These are phyloP conservation scores for Trematomus bernacchii DNA, from an alignment of 2,797 vertebrate genomes.

Conservation along the genomic window DNA sequence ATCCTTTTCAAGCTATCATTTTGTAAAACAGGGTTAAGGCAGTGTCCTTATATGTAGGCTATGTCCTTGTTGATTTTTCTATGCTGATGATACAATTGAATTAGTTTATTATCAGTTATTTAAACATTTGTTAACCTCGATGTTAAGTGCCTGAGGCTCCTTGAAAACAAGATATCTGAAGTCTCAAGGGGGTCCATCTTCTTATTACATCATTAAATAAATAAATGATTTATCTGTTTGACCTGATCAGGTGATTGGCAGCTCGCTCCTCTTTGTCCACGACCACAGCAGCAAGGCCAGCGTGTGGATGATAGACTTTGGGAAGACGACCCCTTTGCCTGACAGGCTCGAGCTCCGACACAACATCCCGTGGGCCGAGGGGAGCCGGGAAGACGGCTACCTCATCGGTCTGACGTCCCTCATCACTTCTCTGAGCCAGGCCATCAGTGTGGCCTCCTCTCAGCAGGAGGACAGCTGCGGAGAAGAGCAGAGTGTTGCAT, in stretches of 20 bases:
- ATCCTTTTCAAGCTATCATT: too few relatives aligned
- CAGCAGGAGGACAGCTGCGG: slow-evolving; percentile 45
- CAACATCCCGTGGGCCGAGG: slow-evolving; percentile 87
- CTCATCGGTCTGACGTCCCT: slow-evolving; percentile 89
- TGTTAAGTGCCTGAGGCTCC: too few relatives aligned
- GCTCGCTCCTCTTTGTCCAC: slow-evolving; percentile 93
- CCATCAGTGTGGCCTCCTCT: slow-evolving; percentile 68
- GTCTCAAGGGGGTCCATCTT: too few relatives aligned
- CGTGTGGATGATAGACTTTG: slow-evolving; percentile 97
- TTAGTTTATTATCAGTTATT: too few relatives aligned
- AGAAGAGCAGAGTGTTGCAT: slow-evolving; percentile 33
- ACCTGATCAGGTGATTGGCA: slow-evolving; percentile 88
- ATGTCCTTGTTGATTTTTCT: too few relatives aligned
- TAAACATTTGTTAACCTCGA: too few relatives aligned
- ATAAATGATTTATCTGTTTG: slow-evolving; percentile 14
- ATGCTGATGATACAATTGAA: too few relatives aligned
- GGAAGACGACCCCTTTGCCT: slow-evolving; percentile 87
- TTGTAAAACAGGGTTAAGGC: too few relatives aligned
- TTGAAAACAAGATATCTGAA: too few relatives aligned
- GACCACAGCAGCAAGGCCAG: slow-evolving; percentile 87
- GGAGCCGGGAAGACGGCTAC: slow-evolving; percentile 91
- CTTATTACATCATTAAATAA: too few relatives aligned
- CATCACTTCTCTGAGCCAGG: slow-evolving; percentile 80
- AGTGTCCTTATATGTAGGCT: too few relatives aligned
- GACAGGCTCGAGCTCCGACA: slow-evolving; percentile 80